Conservation (phyloP, 1,140 invertebrate species). For the Meloidogyne floridensis region DNA sequence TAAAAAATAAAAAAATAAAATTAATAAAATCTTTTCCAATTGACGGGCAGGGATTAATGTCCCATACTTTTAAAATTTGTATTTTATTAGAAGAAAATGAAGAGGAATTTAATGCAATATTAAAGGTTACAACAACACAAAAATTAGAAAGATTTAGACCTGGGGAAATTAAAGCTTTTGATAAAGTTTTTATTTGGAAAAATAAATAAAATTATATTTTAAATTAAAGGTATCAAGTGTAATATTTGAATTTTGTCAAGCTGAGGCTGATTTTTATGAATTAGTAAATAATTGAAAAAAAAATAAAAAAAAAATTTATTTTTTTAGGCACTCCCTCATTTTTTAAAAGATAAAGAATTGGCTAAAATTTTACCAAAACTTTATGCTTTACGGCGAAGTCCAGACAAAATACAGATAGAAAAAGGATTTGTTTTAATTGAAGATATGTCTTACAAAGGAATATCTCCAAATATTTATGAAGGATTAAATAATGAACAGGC, state of each 20-base stretch:
- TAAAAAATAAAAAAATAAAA: conserved; percentile 11
- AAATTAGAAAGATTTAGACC: conserved; percentile 25
- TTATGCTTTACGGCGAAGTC: conserved; percentile 10
- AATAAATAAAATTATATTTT: not conserved
- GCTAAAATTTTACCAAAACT: conserved; percentile 15
- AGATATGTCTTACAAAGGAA: conserved; percentile 21
- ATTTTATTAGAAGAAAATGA: conserved; percentile 1
- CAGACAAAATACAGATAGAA: conserved; percentile 11
- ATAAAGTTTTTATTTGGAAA: not conserved
- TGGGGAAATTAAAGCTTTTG: conserved; percentile 9
- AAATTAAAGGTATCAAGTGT: not conserved
- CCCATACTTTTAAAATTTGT: conserved; percentile 11
- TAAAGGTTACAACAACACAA: conserved; percentile 17
- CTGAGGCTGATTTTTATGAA: conserved; percentile 21
- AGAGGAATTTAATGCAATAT: conserved; percentile 15
- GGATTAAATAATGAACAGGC: conserved; percentile 23
- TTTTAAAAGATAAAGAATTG: not conserved
- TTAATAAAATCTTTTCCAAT: conserved; percentile 18
- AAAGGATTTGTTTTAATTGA: conserved; percentile 24
- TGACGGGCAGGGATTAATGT: conserved; percentile 29
- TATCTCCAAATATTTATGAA: conserved; percentile 17
- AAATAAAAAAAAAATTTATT: not conserved
- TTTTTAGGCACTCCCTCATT: conserved; percentile 4
- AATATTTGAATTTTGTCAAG: conserved; percentile 22
- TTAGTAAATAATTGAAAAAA: not conserved